Conservation (phyloP, 1,140 invertebrate genomes). For the Heterodera carotae region DNA sequence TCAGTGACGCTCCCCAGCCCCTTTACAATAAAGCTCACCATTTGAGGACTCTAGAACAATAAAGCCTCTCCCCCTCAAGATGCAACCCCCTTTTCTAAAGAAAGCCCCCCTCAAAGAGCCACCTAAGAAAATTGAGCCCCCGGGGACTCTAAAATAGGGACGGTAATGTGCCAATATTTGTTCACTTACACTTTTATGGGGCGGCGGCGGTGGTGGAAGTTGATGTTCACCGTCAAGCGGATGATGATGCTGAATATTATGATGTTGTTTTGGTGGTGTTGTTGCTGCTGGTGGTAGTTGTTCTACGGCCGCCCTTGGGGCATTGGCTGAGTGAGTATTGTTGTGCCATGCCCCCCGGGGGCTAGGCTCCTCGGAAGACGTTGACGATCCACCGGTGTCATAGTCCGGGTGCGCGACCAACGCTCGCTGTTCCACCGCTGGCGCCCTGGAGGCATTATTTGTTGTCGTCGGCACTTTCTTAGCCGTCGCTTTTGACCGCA, state of each 20-base stretch:
- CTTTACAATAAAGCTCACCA: too few species aligned
- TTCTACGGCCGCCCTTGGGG: too few species aligned
- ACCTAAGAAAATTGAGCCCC: too few species aligned
- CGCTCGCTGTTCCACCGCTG: conserved; percentile 1
- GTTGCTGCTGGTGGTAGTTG: background rate
- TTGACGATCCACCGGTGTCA: conserved; percentile 21
- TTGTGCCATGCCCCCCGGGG: background rate
- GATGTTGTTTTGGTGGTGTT: background rate
- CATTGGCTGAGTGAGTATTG: too few species aligned
- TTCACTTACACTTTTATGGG: conserved; percentile 14
- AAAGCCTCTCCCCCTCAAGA: too few species aligned
- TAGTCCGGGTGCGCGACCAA: conserved; percentile 17
- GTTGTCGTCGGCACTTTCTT: too few species aligned
- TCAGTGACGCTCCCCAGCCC: too few species aligned
- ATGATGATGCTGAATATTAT: background rate
- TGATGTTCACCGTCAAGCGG: background rate
- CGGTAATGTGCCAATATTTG: too few species aligned
- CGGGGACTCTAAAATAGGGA: too few species aligned
- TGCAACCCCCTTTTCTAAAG: too few species aligned
- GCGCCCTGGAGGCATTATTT: background rate
- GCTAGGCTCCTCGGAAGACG: conserved; percentile 15
- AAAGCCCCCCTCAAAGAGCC: too few species aligned
- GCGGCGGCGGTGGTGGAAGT: conserved; percentile 13
- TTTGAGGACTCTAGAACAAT: too few species aligned
- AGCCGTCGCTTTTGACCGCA: background rate